Evolutionary conservation across 2,888 invertebrate species (phyloP), one percentile per base, ranked within the genome.

Genomic region (Sepiola atlantica): DNA sequence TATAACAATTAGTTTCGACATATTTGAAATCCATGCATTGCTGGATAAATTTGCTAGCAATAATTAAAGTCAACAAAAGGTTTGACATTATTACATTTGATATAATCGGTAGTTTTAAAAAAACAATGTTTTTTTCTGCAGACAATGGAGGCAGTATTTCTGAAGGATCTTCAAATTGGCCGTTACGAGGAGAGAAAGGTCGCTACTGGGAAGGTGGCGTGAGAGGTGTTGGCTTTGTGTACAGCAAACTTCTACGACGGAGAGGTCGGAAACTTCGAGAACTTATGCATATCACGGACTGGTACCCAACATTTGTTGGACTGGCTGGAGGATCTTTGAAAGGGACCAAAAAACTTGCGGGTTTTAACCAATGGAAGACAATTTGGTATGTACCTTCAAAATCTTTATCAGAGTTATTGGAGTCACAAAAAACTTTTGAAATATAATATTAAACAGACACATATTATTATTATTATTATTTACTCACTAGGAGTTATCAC

Each of bases 81-180:
- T 77, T 77, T 77, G 77, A 77, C n/a, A 77, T 77, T 77, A n/a
- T 32, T n/a, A 77, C 77, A 4, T 77, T 4, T 77, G 77, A 77
- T 77, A 32, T 77, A 32, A 28, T 57, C 57, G 24, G 21, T 14
- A n/a, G 28, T 61, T 61, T 61, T 61, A 28, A 28, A 61, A 4
- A 77, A n/a, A 8, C 6, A 1, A 10, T 77, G 0, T 77, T 77
- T 32, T 55, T 94, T 95, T 57, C 95, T 94, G 20, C 95, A 96
- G 99, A 96, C 94, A 96, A 96, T 95, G 96, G 96, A 28, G 96
- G 96, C 28, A 95, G 96, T 92, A 94, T 96, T 32, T 54, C 94
- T 18, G 94, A 94, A 8, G 96, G 96, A 4, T 96, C 96, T 35
- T 96, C 96, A 94, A 96, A 96, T 94, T 96, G 95, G 95, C 96